These are phyloP conservation scores for Baccha elongata DNA, from an alignment of 2,888 invertebrate genomes.

Conservation along the genomic window DNA sequence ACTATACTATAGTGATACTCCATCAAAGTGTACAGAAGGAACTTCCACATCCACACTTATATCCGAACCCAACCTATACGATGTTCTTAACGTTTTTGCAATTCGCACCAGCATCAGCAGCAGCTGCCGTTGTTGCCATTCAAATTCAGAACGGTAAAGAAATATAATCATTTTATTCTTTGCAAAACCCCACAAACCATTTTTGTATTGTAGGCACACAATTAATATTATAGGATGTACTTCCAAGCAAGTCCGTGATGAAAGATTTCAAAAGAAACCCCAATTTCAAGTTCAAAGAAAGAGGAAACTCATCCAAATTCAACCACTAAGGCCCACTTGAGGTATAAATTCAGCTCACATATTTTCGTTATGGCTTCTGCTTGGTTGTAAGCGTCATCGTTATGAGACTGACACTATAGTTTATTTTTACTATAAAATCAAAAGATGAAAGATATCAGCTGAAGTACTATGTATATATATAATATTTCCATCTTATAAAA, in stretches of 20 bases:
- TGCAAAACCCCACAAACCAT: neutral
- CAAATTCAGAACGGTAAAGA: neutral
- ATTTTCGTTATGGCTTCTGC: neutral
- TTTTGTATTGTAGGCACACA: neutral
- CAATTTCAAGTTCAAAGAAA: neutral
- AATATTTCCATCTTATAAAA: neutral
- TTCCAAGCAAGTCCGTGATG: neutral
- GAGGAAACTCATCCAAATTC: neutral
- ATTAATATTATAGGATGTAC: constrained; percentile 18
- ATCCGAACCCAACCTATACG: too few species aligned
- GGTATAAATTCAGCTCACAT: constrained; percentile 4
- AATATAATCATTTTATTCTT: neutral
- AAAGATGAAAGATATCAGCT: constrained; percentile 7
- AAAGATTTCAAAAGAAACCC: neutral
- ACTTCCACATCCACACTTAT: too few species aligned
- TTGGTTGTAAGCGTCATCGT: constrained; percentile 5
- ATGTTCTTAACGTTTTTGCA: neutral
- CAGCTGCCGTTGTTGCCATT: neutral
- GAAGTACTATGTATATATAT: constrained; percentile 13
- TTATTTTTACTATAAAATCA: constrained; percentile 1
- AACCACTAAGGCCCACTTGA: neutral
- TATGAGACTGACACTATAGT: neutral
- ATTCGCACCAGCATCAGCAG: neutral
- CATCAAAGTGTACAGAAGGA: neutral
- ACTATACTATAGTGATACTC: neutral